Percentiles rank a stretch among this genome's conserved stretches.
These are phyloP conservation scores for Ctenopoma multispine DNA, from an alignment of 2,797 vertebrate genomes.

Conservation along the genomic window DNA sequence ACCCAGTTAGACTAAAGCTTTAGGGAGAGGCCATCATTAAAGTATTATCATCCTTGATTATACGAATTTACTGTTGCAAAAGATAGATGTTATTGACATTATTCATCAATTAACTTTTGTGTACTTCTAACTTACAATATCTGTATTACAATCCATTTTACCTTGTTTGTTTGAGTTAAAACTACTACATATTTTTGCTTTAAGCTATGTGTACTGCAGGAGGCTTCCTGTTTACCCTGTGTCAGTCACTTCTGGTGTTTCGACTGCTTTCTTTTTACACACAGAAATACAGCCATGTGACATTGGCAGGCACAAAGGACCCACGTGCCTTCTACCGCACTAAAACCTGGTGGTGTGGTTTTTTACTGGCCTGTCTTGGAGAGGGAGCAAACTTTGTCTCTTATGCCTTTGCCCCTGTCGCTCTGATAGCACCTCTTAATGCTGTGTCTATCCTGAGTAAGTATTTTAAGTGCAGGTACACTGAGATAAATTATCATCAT, in stretches of 20 bases:
- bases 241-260: background rate
- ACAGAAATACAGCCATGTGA: slow-evolving; percentile 95
- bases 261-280: slow-evolving; percentile 18
- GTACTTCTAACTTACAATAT: background rate
- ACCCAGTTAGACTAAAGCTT: too few relatives aligned
- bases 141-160: background rate
- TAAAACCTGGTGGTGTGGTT: slow-evolving; percentile 96
- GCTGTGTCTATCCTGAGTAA: slow-evolving; percentile 92
- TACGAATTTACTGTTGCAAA: too few relatives aligned
- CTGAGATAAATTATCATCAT: background rate
- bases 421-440: slow-evolving; percentile 91
- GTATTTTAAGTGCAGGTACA: slow-evolving; percentile 41
- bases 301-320: slow-evolving; percentile 89
- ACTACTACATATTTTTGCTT: background rate
- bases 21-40: too few relatives aligned
- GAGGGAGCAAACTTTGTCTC: slow-evolving; percentile 92
- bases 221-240: slow-evolving; percentile 17
- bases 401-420: slow-evolving; percentile 93
- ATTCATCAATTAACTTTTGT: background rate
- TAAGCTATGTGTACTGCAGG: background rate
- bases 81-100: too few relatives aligned
- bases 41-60: too few relatives aligned
- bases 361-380: slow-evolving; percentile 89
- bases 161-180: background rate
- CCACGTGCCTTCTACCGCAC: slow-evolving; percentile 91